phyloP scores from a whole-genome alignment of 2,113 vertebrate genomes.

The Gobio gobio region DNA sequence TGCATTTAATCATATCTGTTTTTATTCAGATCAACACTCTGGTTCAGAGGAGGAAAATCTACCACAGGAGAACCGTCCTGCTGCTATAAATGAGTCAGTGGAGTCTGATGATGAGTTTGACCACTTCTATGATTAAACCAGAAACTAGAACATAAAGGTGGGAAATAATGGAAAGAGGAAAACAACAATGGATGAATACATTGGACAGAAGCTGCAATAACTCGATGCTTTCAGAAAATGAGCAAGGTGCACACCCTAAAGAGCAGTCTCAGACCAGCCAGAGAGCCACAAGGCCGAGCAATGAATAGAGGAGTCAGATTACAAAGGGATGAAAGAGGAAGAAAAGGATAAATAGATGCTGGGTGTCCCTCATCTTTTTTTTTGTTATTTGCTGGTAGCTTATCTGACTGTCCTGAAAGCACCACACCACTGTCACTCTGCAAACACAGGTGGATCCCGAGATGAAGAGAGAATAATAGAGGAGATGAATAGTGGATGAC shows the following conservation, averaged over 20 bases:
- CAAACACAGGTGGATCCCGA: slow-evolving; percentile 61
- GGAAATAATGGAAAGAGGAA: not conserved
- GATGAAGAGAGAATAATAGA: slow-evolving; percentile 54
- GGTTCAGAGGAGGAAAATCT: slow-evolving; percentile 51
- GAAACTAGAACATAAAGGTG: not conserved
- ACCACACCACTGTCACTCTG: slow-evolving; percentile 56
- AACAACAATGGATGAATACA: slow-evolving; percentile 4
- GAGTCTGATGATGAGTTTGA: slow-evolving; percentile 73
- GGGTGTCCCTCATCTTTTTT: slow-evolving; percentile 52
- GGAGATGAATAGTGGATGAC: slow-evolving; percentile 45
- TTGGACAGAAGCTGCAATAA: slow-evolving; percentile 17
- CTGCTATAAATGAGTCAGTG: not conserved
- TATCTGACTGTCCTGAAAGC: slow-evolving; percentile 60
- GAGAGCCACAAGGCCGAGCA: slow-evolving; percentile 37
- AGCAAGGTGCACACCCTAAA: slow-evolving; percentile 42
- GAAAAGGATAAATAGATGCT: slow-evolving; percentile 48
- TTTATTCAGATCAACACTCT: slow-evolving; percentile 48
- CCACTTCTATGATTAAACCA: slow-evolving; percentile 70
- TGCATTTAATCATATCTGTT: not conserved
- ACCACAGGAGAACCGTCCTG: not conserved
- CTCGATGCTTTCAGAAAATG: slow-evolving; percentile 29
- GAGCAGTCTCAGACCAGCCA: slow-evolving; percentile 46
- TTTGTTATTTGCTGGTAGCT: slow-evolving; percentile 59
- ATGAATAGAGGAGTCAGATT: slow-evolving; percentile 56
- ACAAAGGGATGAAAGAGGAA: slow-evolving; percentile 60